Conservation (phyloP, 2,888 invertebrate genomes). For the Ditylenchus weischeri region DNA sequence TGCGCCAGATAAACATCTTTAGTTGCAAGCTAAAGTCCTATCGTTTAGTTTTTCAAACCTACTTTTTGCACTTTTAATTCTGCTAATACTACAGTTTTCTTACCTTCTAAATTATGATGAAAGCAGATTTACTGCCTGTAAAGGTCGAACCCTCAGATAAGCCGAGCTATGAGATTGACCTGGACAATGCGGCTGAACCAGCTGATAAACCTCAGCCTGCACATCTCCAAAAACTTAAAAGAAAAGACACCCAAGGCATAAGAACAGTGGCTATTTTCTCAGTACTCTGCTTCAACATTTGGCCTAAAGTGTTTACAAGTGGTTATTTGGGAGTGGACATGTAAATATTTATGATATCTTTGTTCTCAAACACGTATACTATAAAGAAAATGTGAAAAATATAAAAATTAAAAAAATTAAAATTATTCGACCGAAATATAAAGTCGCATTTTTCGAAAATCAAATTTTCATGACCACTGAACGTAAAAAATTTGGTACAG, state of each 20-base stretch:
- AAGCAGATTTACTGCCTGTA: not conserved
- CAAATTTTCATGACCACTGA: no score
- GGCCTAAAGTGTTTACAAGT: conserved; percentile 14
- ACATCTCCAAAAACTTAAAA: not conserved
- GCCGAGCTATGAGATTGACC: not conserved
- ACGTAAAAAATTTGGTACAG: no score
- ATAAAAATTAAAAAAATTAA: no score
- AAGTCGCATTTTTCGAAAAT: no score
- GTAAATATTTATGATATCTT: not conserved
- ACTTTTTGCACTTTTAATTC: not conserved
- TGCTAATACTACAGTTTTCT: not conserved
- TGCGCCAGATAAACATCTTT: no score
- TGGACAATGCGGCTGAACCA: not conserved
- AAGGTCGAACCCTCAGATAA: not conserved
- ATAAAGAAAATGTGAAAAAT: no score
- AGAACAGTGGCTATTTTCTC: conserved; percentile 7
- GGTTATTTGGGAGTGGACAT: conserved; percentile 21
- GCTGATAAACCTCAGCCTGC: not conserved
- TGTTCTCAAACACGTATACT: no score
- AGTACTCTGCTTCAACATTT: conserved; percentile 17
- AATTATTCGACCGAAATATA: no score
- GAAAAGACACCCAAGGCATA: conserved; percentile 8
- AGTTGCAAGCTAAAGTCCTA: no score
- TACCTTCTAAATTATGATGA: not conserved
- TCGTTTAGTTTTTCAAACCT: no score